Conservation (phyloP, 2,888 invertebrate genomes). For the Ormyrus labotus region DNA sequence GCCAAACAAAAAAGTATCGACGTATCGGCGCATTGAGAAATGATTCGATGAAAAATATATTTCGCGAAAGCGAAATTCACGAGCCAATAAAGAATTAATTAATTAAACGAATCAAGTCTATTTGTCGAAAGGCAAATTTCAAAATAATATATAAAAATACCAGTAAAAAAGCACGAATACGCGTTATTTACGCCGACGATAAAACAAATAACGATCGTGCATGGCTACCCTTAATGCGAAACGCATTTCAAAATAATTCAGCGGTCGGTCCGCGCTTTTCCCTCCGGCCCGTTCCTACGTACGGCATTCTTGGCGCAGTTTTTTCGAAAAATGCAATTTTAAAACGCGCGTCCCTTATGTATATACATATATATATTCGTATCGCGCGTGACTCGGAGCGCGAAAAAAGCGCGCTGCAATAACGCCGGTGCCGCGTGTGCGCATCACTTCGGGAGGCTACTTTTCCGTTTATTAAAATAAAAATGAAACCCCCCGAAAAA, state of each 20-base stretch:
- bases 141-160: background rate
- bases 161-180: background rate
- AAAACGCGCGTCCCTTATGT: background rate
- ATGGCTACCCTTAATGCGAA: conserved; percentile 10
- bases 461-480: conserved; percentile 22
- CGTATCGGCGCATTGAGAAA: too few relatives aligned
- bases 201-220: conserved; percentile 19
- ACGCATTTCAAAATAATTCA: conserved; percentile 35
- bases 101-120: background rate
- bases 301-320: background rate
- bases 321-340: conserved; percentile 46
- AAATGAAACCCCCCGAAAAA: background rate
- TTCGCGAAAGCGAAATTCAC: background rate
- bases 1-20: too few relatives aligned
- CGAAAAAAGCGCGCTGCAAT: conserved; percentile 15
- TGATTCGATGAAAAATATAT: too few relatives aligned
- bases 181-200: background rate
- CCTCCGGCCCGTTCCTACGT: background rate
- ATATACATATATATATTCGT: background rate
- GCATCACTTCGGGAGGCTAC: background rate
- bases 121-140: background rate
- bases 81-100: background rate
- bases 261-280: background rate
- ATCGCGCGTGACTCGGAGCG: background rate
- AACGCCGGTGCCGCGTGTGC: background rate